Evolutionary conservation across 2,113 vertebrate genomes (phyloP), one percentile per base, ranked within the genome.

Genomic region (Rhea americana): DNA sequence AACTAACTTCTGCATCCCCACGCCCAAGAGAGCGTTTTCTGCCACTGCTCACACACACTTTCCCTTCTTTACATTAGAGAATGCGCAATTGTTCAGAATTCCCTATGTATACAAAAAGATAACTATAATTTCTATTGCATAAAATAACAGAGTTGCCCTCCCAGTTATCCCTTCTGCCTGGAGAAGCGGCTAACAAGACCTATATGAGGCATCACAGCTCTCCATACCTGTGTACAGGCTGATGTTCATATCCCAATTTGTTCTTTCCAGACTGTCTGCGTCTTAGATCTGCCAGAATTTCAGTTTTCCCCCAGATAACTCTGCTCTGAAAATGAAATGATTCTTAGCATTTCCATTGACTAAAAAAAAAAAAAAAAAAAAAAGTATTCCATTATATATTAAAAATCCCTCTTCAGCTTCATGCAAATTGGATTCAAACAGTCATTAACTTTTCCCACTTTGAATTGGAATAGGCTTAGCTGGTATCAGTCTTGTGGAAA

Each of bases 141-240:
- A 6, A 63, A 25, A 18, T 5, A 77, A 35, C 15, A 30, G 24
- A 45, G 48, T 41, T 41, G 28, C 56, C 56, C 37, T 62, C 32
- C 41, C 30, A 25, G 9, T 39, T 56, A 62, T 70, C 39, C 32
- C 47, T 22, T 2, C 71, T 55, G 2, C 1, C 63, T 62, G 72
- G 48, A 48, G 47, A 6, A 55, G 65, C 32, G 22, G 39, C 47
- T 82, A 39, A 24, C n/a, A n/a, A 56, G 18, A 8, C 24, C 41
- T 1, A 0, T 7, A 11, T 3, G n/a, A 55, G 32, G n/a, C 41
- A 83, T 35, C 56, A 25, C 9, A 47, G 22, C 56, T 55, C 9
- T 56, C 43, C 87, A 24, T 1, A 1, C 8, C 19, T 21, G 48
- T 45, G 35, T 17, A 48, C 19, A 76, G 41, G n/a, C 30, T 71